Base-by-base conservation (phyloP, 2,113 vertebrate genomes). In the Lepidothrix coronata region DNA sequence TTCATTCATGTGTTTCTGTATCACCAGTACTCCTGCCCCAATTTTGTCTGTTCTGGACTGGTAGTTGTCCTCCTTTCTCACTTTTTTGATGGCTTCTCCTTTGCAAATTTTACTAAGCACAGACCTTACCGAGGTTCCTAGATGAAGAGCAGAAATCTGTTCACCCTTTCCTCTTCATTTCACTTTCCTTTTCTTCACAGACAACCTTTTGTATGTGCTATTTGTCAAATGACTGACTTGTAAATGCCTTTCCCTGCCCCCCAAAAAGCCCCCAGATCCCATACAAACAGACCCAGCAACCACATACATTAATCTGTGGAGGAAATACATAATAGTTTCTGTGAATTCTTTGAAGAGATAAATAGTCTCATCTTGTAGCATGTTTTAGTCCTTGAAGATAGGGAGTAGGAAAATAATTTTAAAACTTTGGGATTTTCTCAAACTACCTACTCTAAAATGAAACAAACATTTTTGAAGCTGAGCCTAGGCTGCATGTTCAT, bases 331-430 rank as follows among this genome's bases (percentile, higher is more conserved):
- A 35, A 46, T 24, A 63, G 18, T 66, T 94, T 96, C 78, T 71
- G 61, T 78, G 65, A 46, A 44, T 89, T 57, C 5, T 46, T 65
- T 16, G 3, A 88, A 63, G 79, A 83, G 7, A 31, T 77, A 46
- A 68, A 25, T 76, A 75, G 61, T 66, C 81, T 93, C 1, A 0
- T 73, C 58, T 79, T 18, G 12, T 75, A 68, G 46, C 4, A 8
- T 67, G 44, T 86, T 96, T 95, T 74, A 94, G 35, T 83, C 91
- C 55, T 93, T 92, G 95, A 89, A 80, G 57, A 86, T 21, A 30
- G 65, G 9, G 57, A 86, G 24, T 46, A 57, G 24, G 58, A 61
- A 93, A 91, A 72, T 67, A n/a, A 61, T 88, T 94, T 94, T 63
- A 87, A 95, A 70, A 78, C 19, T 70, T 62, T 48, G 20, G 39